Evolutionary conservation across 2,888 invertebrate genomes (phyloP).

Genomic region (Myopa tessellatipennis): DNA sequence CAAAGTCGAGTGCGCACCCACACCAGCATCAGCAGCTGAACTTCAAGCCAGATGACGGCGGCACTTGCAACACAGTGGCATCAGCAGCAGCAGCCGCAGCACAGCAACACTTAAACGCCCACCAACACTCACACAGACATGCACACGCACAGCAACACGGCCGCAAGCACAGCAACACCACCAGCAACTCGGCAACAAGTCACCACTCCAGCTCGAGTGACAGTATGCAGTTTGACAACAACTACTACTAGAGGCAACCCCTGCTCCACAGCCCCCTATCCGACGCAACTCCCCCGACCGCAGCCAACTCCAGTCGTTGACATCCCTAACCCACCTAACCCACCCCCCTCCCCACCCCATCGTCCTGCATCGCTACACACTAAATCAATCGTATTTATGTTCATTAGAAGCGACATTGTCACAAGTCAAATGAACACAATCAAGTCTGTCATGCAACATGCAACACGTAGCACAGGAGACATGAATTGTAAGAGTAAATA

Average conservation of each 20-base stretch:
- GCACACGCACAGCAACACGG: conserved; percentile 42
- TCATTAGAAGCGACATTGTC: background rate
- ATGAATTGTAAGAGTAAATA: too few species aligned
- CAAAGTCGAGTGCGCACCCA: conserved; percentile 48
- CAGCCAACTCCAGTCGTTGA: too few species aligned
- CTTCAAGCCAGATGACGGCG: too few species aligned
- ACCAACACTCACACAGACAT: conserved; percentile 22
- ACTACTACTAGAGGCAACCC: conserved; percentile 47
- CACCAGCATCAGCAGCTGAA: conserved; percentile 34
- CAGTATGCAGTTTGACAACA: conserved; percentile 65
- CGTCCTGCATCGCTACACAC: background rate
- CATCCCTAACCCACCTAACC: too few species aligned
- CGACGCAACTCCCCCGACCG: background rate
- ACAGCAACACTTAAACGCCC: conserved; percentile 49
- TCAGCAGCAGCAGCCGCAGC: conserved; percentile 54
- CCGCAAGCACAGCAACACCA: conserved; percentile 50
- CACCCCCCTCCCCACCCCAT: background rate
- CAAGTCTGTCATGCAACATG: too few species aligned
- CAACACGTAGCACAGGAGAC: too few species aligned
- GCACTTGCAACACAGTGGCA: conserved; percentile 41
- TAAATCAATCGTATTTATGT: background rate
- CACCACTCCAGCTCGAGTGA: conserved; percentile 65
- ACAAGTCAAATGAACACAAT: background rate
- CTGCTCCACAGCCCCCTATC: background rate
- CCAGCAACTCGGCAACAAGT: conserved; percentile 43